Percentiles rank a stretch among this genome's conserved stretches.
These are phyloP conservation scores for Bergia puertoricense DNA, from an alignment of 92 coral and sea anemone species.

Conservation along the genomic window DNA sequence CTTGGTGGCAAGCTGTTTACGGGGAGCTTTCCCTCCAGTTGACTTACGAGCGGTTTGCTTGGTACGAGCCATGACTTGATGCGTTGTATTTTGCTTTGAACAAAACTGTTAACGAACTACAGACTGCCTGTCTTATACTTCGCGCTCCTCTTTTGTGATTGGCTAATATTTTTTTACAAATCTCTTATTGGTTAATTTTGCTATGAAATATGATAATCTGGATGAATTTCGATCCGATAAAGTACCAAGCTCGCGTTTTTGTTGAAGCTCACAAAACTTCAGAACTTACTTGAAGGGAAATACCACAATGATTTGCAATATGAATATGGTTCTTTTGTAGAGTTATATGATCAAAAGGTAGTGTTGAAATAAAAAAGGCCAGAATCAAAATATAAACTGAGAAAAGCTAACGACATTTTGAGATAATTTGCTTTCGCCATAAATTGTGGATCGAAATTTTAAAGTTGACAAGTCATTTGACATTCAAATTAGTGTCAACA, in stretches of 20 bases:
- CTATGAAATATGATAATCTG: not conserved
- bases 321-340: not conserved
- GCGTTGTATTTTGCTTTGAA: too few relatives aligned
- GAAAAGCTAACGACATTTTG: not conserved
- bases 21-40: conserved; percentile 99
- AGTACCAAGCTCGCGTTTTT: not conserved
- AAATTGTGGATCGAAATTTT: not conserved
- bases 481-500: not conserved
- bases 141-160: not conserved
- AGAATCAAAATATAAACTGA: not conserved
- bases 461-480: not conserved
- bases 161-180: not conserved
- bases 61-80: conserved; percentile 84
- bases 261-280: conserved; percentile 8
- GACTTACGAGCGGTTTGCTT: conserved; percentile 96
- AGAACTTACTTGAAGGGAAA: not conserved
- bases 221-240: not conserved
- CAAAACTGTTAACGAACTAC: too few relatives aligned
- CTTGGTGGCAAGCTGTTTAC: conserved; percentile 94
- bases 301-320: not conserved
- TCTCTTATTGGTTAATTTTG: not conserved
- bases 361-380: not conserved
- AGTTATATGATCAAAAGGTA: not conserved
- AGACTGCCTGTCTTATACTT: too few relatives aligned
- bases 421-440: not conserved